These are phyloP conservation scores for Tylochromis polylepis DNA, from an alignment of 2,113 vertebrate genomes.

Conservation along the genomic window DNA sequence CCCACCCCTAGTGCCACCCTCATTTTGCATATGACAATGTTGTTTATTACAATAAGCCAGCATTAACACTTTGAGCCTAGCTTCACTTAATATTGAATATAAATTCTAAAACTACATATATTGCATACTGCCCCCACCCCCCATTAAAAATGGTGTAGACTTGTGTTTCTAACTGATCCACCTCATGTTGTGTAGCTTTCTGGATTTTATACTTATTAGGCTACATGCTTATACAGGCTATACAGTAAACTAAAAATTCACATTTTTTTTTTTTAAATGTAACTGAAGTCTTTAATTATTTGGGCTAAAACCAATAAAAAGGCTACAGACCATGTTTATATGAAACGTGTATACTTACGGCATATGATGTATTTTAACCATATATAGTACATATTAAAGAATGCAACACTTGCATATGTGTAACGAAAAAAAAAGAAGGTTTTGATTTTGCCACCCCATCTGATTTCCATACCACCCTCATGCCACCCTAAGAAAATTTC, in stretches of 20 bases:
- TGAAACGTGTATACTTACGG: neutral
- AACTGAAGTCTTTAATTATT: neutral
- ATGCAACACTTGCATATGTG: neutral
- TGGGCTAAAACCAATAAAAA: neutral
- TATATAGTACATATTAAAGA: neutral
- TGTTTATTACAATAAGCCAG: neutral
- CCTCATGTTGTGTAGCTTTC: neutral
- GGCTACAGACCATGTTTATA: neutral
- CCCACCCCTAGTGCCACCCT: neutral
- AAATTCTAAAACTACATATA: neutral
- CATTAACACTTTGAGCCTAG: neutral
- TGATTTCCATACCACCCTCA: neutral
- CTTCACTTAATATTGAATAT: neutral
- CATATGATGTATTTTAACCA: neutral
- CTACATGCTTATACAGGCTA: neutral
- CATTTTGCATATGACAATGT: neutral
- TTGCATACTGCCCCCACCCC: neutral
- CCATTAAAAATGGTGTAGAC: neutral
- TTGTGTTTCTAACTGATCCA: neutral
- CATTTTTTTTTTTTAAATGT: neutral
- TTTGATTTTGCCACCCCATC: neutral
- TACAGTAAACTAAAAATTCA: accelerated
- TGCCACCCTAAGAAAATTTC: neutral
- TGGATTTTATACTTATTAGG: neutral
- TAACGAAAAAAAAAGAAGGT: too few species aligned